Percentiles rank a stretch among this genome's conserved stretches.
Conservation (phyloP, 2,113 vertebrate genomes). For the Amphiprion percula region DNA sequence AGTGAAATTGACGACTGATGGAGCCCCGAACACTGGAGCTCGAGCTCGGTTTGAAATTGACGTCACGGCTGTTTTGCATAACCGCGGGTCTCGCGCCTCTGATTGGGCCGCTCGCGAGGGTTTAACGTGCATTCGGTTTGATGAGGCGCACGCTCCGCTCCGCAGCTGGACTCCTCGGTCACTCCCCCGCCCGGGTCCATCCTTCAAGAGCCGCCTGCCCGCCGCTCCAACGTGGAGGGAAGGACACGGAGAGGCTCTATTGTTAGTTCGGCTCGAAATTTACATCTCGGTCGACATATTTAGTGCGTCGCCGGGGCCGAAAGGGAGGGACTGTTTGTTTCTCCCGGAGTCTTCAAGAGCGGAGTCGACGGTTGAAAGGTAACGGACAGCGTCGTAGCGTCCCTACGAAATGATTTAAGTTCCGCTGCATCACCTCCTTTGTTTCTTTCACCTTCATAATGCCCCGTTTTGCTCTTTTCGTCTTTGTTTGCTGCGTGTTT, state of each 20-base stretch:
- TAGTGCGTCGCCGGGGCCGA: neutral
- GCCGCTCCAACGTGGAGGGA: constrained; percentile 62
- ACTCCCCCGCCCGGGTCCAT: constrained; percentile 33
- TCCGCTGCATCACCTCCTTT: neutral
- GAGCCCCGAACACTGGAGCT: neutral
- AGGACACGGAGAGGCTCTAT: constrained; percentile 45
- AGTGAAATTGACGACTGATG: too few relatives aligned
- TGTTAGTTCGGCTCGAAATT: constrained; percentile 46
- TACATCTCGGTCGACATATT: constrained; percentile 31
- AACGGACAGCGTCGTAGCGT: constrained; percentile 18
- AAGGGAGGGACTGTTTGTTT: constrained; percentile 25
- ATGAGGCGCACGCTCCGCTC: constrained; percentile 29
- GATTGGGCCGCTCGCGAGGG: constrained; percentile 69
- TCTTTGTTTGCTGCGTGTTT: neutral
- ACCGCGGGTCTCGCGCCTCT: constrained; percentile 38
- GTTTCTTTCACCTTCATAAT: neutral
- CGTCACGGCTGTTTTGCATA: constrained; percentile 74
- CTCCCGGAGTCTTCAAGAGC: constrained; percentile 1
- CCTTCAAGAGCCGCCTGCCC: constrained; percentile 54
- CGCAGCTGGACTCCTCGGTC: constrained; percentile 32
- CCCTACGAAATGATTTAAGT: constrained; percentile 8
- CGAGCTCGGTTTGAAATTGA: constrained; percentile 31
- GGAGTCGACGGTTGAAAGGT: constrained; percentile 54
- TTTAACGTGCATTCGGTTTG: constrained; percentile 52
- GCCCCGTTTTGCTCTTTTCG: neutral